Conservation (phyloP, 1,140 invertebrate genomes). For the Drosophila lacertosa region DNA sequence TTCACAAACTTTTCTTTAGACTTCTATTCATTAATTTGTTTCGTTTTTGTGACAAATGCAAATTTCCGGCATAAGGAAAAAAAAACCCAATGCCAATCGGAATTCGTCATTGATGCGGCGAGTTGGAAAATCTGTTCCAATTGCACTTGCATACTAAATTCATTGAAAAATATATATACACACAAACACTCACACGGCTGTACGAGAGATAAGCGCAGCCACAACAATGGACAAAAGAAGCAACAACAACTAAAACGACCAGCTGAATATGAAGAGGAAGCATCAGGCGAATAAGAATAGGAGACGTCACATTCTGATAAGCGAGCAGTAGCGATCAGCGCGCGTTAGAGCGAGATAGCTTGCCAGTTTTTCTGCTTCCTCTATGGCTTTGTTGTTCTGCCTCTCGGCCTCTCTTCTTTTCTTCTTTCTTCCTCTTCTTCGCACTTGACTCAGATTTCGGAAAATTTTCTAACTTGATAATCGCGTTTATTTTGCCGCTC, state of each 20-base stretch:
- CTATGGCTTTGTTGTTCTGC: not conserved
- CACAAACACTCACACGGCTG: not conserved
- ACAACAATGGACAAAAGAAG: conserved; percentile 43
- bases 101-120: conserved; percentile 4
- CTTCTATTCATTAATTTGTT: not conserved
- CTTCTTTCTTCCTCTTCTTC: conserved; percentile 5
- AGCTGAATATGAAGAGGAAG: not conserved
- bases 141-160: conserved; percentile 28
- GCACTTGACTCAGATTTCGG: conserved; percentile 35
- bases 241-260: not conserved
- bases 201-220: conserved; percentile 34
- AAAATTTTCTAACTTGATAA: conserved; percentile 48
- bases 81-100: conserved; percentile 8
- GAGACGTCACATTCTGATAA: conserved; percentile 46
- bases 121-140: conserved; percentile 16
- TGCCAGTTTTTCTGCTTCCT: conserved; percentile 5
- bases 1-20: not conserved
- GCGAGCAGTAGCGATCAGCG: conserved; percentile 7
- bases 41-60: conserved; percentile 7
- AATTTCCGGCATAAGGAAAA: not conserved
- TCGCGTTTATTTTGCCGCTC: conserved; percentile 1
- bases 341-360: conserved; percentile 3
- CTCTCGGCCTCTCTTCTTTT: no score
- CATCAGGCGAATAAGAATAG: conserved; percentile 7
- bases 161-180: conserved; percentile 22